Base-by-base conservation (phyloP, 1,140 invertebrate genomes). In the Pseudoatta argentina region DNA sequence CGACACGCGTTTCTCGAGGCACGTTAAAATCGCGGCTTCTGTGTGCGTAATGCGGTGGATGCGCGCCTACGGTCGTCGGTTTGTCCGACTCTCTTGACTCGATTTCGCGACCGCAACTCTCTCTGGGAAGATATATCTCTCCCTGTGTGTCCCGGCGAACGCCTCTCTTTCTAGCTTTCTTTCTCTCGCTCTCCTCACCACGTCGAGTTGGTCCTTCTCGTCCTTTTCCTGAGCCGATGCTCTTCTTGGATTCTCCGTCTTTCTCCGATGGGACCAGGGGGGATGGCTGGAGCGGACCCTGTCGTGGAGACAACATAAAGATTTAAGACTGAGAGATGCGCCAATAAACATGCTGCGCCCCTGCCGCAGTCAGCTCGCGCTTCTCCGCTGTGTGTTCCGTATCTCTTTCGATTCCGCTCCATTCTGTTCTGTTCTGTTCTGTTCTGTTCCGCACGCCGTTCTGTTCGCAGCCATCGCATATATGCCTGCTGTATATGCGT, bases 291-390 rank as follows among this genome's bases (percentile, higher is more conserved):
- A 44, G 21, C 39, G 66, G 92, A 91, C 92, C 91, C 93, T 92
- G 93, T 94, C 93, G 92, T 89, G 92, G 93, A 95, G 95, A 95
- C 94, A 95, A 95, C 95, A 94, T 93, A 94, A 95, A 95, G 95
- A 95, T 95, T 95, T 95, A 95, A 95, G 94, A 93, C 95, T 94
- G 90, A 81, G 88, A 93, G 94, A 94, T 95, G 94, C 93, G 94
- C 94, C 95, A 95, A 95, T 95, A 95, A 95, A 95, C 95, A 95
- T 95, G 92, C 79, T 93, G 92, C 88, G 87, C 77, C 89, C 89
- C 73, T 83, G 87, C 89, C 78, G 89, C 89, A 90, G 89, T 91
- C 89, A 91, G 78, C 90, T 83, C 90, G 91, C 90, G 90, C 92
- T 91, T 92, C 88, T 87, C 44, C 44, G 55, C 67, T 48, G 66